Base-by-base conservation (phyloP, 1,140 invertebrate genomes). In the Popillia japonica region DNA sequence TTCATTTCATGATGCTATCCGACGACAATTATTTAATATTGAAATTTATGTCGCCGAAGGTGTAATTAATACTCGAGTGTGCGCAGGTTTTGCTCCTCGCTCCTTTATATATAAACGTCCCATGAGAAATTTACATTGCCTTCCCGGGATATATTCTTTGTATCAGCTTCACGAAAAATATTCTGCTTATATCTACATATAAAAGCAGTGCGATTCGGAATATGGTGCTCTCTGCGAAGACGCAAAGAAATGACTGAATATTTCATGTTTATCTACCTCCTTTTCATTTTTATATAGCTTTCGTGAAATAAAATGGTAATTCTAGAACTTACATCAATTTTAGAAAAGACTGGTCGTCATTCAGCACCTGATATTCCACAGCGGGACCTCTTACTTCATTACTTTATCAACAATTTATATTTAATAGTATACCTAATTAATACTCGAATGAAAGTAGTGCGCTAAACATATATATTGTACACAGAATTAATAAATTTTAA, bases 161-260 rank as follows among this genome's bases (percentile, higher is more conserved):
- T 44, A 44, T 44, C 42, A 55, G 48, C 48, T 14, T 6, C 48
- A n/a, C 14, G 48, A 55, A 55, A 34, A 11, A 55, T 55, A n/a
- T 55, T 55, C 48, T n/a, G 48, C 48, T 55, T 55, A n/a, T 55
- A 55, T 55, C 48, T 55, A 55, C 48, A 55, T 55, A 55, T 55
- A 14, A 55, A 55, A 55, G 48, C 11, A 55, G 17, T n/a, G 14
- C 17, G 48, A 55, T 55, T 55, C 17, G 14, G 48, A 55, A 55
- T 55, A 55, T 55, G 48, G 9, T n/a, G 4, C n/a, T 55, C 48
- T 55, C 17, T n/a, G 48, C 14, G 17, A 55, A 55, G 17, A 55
- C 48, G 14, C 4, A 14, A n/a, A 55, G 48, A n/a, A 14, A 55
- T 14, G 48, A 55, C 48, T 55, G 48, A 55, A 55, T 55, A 55